Conservation (phyloP, 2,888 invertebrate genomes). For the Rhamphomyia laevipes region DNA sequence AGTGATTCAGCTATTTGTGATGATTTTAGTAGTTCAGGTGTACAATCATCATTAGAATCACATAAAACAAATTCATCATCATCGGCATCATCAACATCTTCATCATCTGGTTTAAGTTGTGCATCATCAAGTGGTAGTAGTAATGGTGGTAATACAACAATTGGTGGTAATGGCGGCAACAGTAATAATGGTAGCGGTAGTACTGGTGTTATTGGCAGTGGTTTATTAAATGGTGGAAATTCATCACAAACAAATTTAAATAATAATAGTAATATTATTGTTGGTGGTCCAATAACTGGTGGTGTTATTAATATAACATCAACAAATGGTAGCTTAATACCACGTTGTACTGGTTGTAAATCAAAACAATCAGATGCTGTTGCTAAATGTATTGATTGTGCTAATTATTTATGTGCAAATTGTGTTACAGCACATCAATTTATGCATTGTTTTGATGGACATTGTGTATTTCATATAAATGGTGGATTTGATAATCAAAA, state of each 20-base stretch:
- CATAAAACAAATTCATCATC: constrained; percentile 34
- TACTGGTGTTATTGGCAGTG: constrained; percentile 43
- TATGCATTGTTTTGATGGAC: constrained; percentile 98
- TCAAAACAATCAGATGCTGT: constrained; percentile 89
- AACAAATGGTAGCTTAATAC: constrained; percentile 38
- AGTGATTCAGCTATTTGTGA: constrained; percentile 75
- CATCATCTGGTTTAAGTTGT: constrained; percentile 37
- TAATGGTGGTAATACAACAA: constrained; percentile 37
- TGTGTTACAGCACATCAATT: constrained; percentile 98
- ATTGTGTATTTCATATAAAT: constrained; percentile 60
- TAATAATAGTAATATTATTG: constrained; percentile 10
- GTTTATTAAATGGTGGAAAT: constrained; percentile 18
- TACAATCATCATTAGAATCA: constrained; percentile 28
- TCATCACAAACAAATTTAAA: neutral
- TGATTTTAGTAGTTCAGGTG: constrained; percentile 39
- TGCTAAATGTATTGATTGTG: constrained; percentile 92
- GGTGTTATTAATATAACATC: constrained; percentile 35
- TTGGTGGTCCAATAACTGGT: neutral
- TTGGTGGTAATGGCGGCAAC: constrained; percentile 37
- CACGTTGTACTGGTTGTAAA: constrained; percentile 92
- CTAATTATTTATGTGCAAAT: constrained; percentile 89
- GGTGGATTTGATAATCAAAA: constrained; percentile 16
- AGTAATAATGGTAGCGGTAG: constrained; percentile 27
- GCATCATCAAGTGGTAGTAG: constrained; percentile 26
- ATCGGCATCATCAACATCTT: constrained; percentile 19